Base-by-base conservation (phyloP, 2,797 vertebrate genomes). In the Microctenopoma stevenorrisi region DNA sequence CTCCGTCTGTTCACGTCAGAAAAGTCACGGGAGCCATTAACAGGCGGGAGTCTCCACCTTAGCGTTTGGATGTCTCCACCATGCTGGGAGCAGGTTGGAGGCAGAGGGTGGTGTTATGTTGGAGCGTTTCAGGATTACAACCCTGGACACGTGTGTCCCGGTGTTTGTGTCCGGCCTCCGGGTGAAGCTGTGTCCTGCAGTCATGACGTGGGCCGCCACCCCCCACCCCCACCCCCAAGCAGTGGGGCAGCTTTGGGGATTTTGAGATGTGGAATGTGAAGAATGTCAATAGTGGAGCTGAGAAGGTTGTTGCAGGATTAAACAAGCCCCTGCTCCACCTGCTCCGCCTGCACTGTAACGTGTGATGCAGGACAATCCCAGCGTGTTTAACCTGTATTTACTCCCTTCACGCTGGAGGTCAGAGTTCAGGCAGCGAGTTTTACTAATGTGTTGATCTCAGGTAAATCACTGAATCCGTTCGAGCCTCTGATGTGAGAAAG, bases 221-320 rank as follows among this genome's bases (percentile, higher is more conserved):
- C 18, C 44, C 10, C 28, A 22, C 38, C 9, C 11, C 53, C 15
- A 49, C 26, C 18, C 18, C 18, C 18, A 18, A 3, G 66, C 52
- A 53, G 64, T 56, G 11, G 47, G 47, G 75, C 58, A 64, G 12
- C 35, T 61, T 68, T 66, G 53, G 69, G 74, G 79, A 84, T 68
- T 74, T 73, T 78, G 64, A 33, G 26, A 33, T 44, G 52, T 28
- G 84, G 83, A 87, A 90, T 89, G 74, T 76, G 67, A 76, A 48
- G 73, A 86, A 88, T 86, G 83, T 78, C 68, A 81, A 72, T 55
- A 80, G 61, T 52, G 71, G 61, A 81, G 81, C 73, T 78, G 1
- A 73, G 76, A 75, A 74, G 51, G 1, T 0, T 33, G 58, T 48
- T 2, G 16, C 75, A 63, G 68, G 84, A 84, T 83, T 79, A 78